These are phyloP conservation scores for Dromococcyx pavoninus DNA, from an alignment of 2,797 vertebrate species.

Conservation along the genomic window DNA sequence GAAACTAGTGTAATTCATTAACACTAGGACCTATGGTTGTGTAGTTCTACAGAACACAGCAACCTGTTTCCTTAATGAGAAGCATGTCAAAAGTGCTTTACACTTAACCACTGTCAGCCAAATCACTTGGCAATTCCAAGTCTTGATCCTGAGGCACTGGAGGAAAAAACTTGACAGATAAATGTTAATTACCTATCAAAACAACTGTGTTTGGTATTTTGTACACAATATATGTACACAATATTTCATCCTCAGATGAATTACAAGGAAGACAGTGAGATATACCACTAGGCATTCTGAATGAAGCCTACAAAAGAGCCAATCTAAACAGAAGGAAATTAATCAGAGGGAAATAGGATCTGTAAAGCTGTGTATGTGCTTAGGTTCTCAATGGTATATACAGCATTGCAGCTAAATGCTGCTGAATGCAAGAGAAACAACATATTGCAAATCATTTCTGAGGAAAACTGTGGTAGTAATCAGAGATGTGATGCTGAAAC, in stretches of 20 bases:
- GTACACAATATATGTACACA: neutral
- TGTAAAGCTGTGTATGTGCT: neutral
- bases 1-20: neutral
- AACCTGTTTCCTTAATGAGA: neutral
- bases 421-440: neutral
- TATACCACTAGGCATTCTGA: neutral
- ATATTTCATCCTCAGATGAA: neutral
- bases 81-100: neutral
- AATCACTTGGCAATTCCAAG: neutral
- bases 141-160: neutral
- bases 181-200: neutral
- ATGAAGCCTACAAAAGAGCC: neutral
- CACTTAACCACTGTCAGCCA: neutral
- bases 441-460: neutral
- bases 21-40: neutral
- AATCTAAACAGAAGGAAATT: neutral
- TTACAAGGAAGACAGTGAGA: neutral
- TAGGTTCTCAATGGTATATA: neutral
- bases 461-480: neutral
- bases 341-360: neutral
- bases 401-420: neutral
- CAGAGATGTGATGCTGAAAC: neutral
- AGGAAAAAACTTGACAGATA: neutral
- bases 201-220: neutral
- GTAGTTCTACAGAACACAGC: neutral